Evolutionary conservation across 2,113 vertebrate species (phyloP).

Genomic region (Naja naja): DNA sequence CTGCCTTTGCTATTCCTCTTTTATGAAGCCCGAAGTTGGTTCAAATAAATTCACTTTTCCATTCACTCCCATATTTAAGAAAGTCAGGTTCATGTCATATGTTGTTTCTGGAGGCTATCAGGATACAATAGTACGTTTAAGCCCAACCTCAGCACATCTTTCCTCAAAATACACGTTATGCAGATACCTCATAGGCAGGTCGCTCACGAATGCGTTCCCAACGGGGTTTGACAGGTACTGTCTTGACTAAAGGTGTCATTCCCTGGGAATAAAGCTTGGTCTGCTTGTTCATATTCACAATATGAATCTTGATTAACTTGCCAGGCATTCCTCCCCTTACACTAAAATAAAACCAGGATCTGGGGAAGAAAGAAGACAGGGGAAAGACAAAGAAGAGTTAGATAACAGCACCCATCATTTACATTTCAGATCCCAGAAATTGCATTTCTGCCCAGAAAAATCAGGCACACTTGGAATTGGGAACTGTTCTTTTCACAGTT

Average conservation of each 20-base stretch:
- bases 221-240: slow-evolving; percentile 79
- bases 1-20: not conserved
- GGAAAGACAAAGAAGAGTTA: no score
- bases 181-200: slow-evolving; percentile 81
- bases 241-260: slow-evolving; percentile 91
- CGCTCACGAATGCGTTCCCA: slow-evolving; percentile 92
- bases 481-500: not conserved
- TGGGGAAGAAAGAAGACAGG: slow-evolving; percentile 50
- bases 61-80: not conserved
- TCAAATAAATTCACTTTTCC: not conserved
- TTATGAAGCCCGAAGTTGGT: not conserved
- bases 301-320: slow-evolving; percentile 90
- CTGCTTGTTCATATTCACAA: slow-evolving; percentile 98
- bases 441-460: not conserved
- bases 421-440: not conserved
- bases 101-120: not conserved
- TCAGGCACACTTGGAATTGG: not conserved
- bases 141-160: not conserved
- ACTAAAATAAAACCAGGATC: slow-evolving; percentile 98
- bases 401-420: no score
- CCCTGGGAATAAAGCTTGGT: slow-evolving; percentile 96
- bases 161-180: not conserved
- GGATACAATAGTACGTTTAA: not conserved
- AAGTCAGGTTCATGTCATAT: not conserved
- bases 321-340: slow-evolving; percentile 81